These are phyloP conservation scores for Verasper variegatus DNA, from an alignment of 2,113 vertebrate genomes.

Conservation along the genomic window DNA sequence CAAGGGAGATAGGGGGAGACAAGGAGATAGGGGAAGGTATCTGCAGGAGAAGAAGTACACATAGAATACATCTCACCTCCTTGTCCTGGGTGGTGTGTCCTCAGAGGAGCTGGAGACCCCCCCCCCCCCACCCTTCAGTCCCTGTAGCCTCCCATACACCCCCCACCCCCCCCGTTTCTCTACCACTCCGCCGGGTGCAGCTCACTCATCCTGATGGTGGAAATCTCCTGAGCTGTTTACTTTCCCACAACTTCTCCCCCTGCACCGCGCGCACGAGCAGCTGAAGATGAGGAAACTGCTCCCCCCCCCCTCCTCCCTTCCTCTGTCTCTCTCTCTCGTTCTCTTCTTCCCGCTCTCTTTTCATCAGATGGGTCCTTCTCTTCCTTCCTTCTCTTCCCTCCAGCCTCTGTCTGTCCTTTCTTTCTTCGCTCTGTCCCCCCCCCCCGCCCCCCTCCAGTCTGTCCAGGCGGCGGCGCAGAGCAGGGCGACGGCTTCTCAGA, in stretches of 20 bases:
- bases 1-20: too few species aligned
- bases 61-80: constrained; percentile 72
- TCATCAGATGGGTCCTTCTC: constrained; percentile 31
- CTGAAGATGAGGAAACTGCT: constrained; percentile 67
- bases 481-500: constrained; percentile 37
- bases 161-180: constrained; percentile 22
- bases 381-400: constrained; percentile 34
- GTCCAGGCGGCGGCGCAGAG: constrained; percentile 63
- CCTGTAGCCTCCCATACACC: constrained; percentile 64
- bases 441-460: constrained; percentile 37
- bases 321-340: constrained; percentile 41
- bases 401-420: constrained; percentile 31
- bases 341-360: constrained; percentile 52
- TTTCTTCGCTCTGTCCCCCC: constrained; percentile 49
- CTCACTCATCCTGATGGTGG: constrained; percentile 36
- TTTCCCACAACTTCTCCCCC: constrained; percentile 79
- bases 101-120: constrained; percentile 66
- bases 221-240: constrained; percentile 67
- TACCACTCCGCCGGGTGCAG: constrained; percentile 56
- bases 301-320: constrained; percentile 20
- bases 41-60: constrained; percentile 37
- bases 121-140: constrained; percentile 71
- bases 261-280: constrained; percentile 62
- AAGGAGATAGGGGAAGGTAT: neutral
- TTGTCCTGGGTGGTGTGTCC: constrained; percentile 66